Evolutionary conservation across 2,888 invertebrate genomes (phyloP).

Genomic region (Oscheius sp.): DNA sequence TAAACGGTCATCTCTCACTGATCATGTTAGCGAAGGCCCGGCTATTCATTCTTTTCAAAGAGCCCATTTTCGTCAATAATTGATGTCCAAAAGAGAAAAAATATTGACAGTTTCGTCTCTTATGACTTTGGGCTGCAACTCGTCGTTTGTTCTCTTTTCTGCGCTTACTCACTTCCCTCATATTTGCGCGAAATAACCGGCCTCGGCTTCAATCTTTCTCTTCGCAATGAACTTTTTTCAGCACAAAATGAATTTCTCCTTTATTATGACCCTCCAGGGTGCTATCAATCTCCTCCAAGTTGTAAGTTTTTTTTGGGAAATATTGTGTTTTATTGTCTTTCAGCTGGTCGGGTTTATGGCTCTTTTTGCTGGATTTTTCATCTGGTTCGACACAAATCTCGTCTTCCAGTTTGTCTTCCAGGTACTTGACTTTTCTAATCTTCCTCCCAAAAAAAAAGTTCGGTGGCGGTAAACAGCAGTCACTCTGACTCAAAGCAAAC

Average conservation of each 20-base stretch:
- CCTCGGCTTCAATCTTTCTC: not conserved
- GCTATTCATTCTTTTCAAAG: no score
- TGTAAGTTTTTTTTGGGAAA: constrained; percentile 24
- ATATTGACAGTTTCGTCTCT: no score
- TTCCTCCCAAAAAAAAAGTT: not conserved
- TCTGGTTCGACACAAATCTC: constrained; percentile 52
- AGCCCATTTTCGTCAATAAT: no score
- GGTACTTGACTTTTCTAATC: no score
- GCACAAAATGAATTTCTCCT: constrained; percentile 49
- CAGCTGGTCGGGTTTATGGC: constrained; percentile 50
- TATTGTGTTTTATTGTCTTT: not conserved
- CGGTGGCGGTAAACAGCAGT: not conserved
- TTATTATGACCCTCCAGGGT: constrained; percentile 51
- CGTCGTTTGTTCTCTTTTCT: constrained; percentile 3
- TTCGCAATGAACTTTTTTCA: not conserved
- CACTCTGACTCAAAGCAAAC: not conserved
- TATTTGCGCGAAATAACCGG: no score
- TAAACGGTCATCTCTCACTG: no score
- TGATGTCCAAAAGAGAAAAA: no score
- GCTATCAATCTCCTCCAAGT: constrained; percentile 54
- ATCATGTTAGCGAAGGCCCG: no score
- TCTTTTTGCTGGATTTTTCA: constrained; percentile 56
- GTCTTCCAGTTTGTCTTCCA: constrained; percentile 54
- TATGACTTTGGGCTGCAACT: not conserved
- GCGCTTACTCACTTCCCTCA: constrained; percentile 12